Percentiles rank a stretch among this genome's conserved stretches.
Evolutionary conservation across 2,797 vertebrate species (phyloP).

Genomic region (Xiphorhynchus erythropygius): DNA sequence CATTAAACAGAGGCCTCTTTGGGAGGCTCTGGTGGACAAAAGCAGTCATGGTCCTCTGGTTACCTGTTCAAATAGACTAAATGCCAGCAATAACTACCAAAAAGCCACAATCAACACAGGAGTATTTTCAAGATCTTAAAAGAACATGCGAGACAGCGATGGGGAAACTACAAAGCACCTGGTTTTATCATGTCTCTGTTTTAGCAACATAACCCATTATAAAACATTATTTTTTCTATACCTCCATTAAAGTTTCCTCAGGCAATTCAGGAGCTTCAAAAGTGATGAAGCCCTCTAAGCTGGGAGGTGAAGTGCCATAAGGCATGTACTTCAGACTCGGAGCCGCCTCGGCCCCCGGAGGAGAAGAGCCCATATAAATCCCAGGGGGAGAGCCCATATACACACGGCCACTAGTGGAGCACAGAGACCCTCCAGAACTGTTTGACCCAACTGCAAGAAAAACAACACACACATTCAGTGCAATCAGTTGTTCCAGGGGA

Average conservation of each 20-base stretch:
- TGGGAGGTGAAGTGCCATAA: slow-evolving; percentile 94
- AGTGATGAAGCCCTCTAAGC: slow-evolving; percentile 93
- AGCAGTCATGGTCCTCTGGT: background rate
- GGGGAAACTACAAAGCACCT: background rate
- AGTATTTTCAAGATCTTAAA: background rate
- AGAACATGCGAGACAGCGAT: fast-evolving
- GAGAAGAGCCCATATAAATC: slow-evolving; percentile 85
- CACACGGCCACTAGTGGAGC: slow-evolving; percentile 88
- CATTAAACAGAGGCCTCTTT: slow-evolving; percentile 1
- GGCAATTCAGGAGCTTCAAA: slow-evolving; percentile 96
- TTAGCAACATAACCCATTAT: background rate
- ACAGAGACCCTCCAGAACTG: slow-evolving; percentile 93
- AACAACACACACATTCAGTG: slow-evolving; percentile 39
- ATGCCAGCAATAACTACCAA: background rate
- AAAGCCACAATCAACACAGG: background rate
- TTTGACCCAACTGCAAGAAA: slow-evolving; percentile 88
- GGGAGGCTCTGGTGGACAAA: background rate
- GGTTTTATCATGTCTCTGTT: background rate
- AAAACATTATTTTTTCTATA: slow-evolving; percentile 59
- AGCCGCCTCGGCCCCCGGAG: slow-evolving; percentile 86
- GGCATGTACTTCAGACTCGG: slow-evolving; percentile 91
- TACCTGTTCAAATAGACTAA: background rate
- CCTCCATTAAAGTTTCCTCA: slow-evolving; percentile 98
- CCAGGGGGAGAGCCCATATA: slow-evolving; percentile 90
- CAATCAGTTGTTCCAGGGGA: background rate